These are phyloP conservation scores for Cotesia vestalis DNA, from an alignment of 1,140 invertebrate species.

Conservation along the genomic window DNA sequence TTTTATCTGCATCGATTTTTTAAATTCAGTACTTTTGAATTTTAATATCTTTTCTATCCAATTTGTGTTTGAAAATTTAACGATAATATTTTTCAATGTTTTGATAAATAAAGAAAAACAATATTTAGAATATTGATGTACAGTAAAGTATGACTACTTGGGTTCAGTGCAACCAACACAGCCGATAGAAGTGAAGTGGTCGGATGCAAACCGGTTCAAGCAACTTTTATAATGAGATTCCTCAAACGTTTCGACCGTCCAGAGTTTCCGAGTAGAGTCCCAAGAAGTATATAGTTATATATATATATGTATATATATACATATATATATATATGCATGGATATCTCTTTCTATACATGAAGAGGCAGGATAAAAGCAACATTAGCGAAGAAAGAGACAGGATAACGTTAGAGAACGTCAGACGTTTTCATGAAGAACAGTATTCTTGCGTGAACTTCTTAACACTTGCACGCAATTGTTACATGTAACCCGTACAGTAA, in stretches of 20 bases:
- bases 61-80: no score
- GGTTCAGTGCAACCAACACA: slow-evolving; percentile 15
- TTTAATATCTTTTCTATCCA: no score
- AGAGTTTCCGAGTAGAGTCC: slow-evolving; percentile 8
- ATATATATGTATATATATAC: not conserved
- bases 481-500: not conserved
- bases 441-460: slow-evolving; percentile 29
- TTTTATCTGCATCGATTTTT: no score
- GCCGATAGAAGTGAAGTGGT: slow-evolving; percentile 37
- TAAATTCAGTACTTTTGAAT: no score
- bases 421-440: slow-evolving; percentile 42
- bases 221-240: slow-evolving; percentile 54
- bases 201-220: slow-evolving; percentile 50
- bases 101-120: no score
- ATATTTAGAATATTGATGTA: no score
- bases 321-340: not conserved
- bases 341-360: not conserved
- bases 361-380: not conserved
- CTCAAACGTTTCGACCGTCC: slow-evolving; percentile 41
- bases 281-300: not conserved
- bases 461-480: slow-evolving; percentile 31
- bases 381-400: slow-evolving; percentile 15
- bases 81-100: no score
- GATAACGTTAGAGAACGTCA: slow-evolving; percentile 22
- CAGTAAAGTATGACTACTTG: slow-evolving; percentile 6